Evolutionary conservation across 2,797 vertebrate species (phyloP).

Genomic region (Limosa lapponica): DNA sequence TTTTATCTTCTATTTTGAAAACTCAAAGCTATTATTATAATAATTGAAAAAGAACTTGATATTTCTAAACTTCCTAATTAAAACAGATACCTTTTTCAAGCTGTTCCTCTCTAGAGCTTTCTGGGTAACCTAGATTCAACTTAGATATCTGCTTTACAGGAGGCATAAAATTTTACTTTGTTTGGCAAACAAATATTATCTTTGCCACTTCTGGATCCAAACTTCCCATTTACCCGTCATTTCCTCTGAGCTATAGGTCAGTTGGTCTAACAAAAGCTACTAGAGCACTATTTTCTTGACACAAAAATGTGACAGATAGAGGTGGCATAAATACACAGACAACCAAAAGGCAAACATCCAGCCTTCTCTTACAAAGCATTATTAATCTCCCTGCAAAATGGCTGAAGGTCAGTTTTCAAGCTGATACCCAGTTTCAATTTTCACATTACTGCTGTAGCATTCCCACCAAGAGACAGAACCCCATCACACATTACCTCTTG

Average conservation of each 20-base stretch:
- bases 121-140: neutral
- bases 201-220: neutral
- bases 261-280: neutral
- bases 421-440: neutral
- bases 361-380: neutral
- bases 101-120: neutral
- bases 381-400: neutral
- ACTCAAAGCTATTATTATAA: neutral
- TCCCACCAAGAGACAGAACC: neutral
- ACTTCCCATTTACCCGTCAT: neutral
- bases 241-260: neutral
- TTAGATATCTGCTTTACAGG: neutral
- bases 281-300: neutral
- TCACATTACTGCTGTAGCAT: neutral
- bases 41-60: neutral
- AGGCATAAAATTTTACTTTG: neutral
- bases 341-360: neutral
- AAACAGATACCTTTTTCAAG: neutral
- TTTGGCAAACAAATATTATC: neutral
- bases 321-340: neutral
- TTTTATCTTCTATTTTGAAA: neutral
- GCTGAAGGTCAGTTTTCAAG: neutral
- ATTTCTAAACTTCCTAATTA: neutral
- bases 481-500: too few relatives aligned
- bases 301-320: neutral